phyloP scores from a whole-genome alignment of 2,797 vertebrate species.

The Antennarius maculatus region DNA sequence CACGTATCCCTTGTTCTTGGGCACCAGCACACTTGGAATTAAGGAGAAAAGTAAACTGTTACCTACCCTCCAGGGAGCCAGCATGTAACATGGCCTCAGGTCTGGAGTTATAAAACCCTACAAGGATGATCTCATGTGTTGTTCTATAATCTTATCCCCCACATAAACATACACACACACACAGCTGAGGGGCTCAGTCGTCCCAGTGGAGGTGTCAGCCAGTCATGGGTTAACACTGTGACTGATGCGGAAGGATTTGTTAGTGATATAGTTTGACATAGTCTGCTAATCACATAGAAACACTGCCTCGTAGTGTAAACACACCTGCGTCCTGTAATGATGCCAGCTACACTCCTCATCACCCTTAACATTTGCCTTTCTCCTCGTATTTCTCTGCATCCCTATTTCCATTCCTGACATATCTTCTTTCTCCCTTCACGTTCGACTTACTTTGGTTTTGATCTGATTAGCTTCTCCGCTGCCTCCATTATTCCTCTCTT shows the following conservation, averaged over 20 bases:
- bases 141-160: constrained; percentile 39
- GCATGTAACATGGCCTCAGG: constrained; percentile 9
- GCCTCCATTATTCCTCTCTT: neutral
- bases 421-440: neutral
- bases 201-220: constrained; percentile 47
- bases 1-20: too few species aligned
- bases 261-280: constrained; percentile 31
- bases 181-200: constrained; percentile 10
- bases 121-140: constrained; percentile 64
- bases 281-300: constrained; percentile 46
- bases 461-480: constrained; percentile 2
- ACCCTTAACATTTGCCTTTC: constrained; percentile 1
- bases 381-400: constrained; percentile 9
- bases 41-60: constrained; percentile 48
- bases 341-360: constrained; percentile 27
- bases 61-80: constrained; percentile 23
- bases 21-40: neutral
- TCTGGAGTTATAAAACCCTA: constrained; percentile 54
- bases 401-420: constrained; percentile 7
- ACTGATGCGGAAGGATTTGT: constrained; percentile 33
- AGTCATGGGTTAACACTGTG: constrained; percentile 32
- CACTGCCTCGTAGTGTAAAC: constrained; percentile 60
- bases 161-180: constrained; percentile 14
- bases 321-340: constrained; percentile 66
- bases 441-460: constrained; percentile 36